Evolutionary conservation across 2,113 vertebrate species (phyloP).

Genomic region (Nanger granti): DNA sequence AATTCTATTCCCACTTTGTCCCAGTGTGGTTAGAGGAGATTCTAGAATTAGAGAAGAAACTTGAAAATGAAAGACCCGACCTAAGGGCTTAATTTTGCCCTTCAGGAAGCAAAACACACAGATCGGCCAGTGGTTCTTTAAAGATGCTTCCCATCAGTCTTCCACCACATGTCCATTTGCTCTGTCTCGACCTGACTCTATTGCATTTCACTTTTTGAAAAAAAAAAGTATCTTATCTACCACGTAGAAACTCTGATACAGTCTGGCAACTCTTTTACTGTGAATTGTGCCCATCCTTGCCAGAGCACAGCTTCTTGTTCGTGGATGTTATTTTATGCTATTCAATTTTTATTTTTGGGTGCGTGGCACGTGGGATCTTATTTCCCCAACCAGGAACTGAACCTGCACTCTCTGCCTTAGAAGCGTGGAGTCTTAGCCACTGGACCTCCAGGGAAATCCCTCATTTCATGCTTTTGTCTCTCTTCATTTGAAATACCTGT

Average conservation of each 20-base stretch:
- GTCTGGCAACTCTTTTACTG: neutral
- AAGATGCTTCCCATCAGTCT: neutral
- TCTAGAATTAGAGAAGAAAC: conserved; percentile 65
- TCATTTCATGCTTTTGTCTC: neutral
- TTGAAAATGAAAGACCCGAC: conserved; percentile 42
- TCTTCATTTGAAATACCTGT: neutral
- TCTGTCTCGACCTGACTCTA: neutral
- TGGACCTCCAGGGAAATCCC: neutral
- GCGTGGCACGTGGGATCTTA: neutral
- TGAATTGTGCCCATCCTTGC: neutral
- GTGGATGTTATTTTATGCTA: neutral
- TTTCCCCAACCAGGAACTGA: neutral
- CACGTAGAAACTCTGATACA: neutral
- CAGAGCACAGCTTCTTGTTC: accelerated
- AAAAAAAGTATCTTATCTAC: neutral
- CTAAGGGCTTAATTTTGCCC: conserved; percentile 26
- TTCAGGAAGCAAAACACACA: conserved; percentile 47
- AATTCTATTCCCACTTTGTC: conserved; percentile 2
- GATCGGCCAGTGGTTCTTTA: neutral
- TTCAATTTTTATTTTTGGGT: neutral
- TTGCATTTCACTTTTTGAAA: neutral
- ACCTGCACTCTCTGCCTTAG: neutral
- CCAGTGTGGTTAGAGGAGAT: conserved; percentile 33
- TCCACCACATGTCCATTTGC: neutral
- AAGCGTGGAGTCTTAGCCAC: neutral